Percentiles rank a stretch among this genome's conserved stretches.
Evolutionary conservation across 2,797 vertebrate species (phyloP).

Genomic region (Apodemus agrarius): DNA sequence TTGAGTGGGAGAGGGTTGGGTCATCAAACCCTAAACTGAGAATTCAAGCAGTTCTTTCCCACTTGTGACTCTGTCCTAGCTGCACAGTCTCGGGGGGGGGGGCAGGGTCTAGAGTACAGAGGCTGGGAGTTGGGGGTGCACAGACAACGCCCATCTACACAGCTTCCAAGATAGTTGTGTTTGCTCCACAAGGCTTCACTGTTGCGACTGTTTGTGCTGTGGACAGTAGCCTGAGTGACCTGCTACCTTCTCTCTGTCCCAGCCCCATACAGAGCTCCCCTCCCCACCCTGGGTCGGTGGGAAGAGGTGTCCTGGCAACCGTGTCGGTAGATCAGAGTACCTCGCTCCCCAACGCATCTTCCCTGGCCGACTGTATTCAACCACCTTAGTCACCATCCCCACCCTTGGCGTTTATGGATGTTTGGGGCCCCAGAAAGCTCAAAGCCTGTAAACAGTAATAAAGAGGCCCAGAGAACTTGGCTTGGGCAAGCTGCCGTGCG

Average conservation of each 20-base stretch:
- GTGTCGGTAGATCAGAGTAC: rapidly evolving
- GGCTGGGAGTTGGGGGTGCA: neutral
- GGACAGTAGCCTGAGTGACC: neutral
- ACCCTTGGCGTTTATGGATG: neutral
- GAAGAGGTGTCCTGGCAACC: neutral
- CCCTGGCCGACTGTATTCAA: neutral
- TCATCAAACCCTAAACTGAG: neutral
- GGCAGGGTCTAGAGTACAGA: neutral
- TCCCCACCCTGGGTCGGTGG: neutral
- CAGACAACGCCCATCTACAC: too few relatives aligned
- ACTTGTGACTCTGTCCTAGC: neutral
- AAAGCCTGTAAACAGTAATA: neutral
- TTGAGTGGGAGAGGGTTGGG: too few relatives aligned
- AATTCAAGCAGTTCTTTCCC: neutral
- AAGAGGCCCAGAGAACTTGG: neutral
- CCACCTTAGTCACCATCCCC: neutral
- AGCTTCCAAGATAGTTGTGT: neutral
- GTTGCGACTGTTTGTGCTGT: neutral
- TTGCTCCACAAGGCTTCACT: neutral
- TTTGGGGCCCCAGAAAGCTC: constrained; percentile 59
- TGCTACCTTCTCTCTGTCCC: neutral
- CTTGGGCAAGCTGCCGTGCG: neutral
- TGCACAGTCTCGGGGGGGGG: neutral
- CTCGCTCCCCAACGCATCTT: neutral
- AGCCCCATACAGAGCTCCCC: neutral